Base-by-base conservation (phyloP, 2,797 vertebrate genomes). In the Trematomus bernacchii region DNA sequence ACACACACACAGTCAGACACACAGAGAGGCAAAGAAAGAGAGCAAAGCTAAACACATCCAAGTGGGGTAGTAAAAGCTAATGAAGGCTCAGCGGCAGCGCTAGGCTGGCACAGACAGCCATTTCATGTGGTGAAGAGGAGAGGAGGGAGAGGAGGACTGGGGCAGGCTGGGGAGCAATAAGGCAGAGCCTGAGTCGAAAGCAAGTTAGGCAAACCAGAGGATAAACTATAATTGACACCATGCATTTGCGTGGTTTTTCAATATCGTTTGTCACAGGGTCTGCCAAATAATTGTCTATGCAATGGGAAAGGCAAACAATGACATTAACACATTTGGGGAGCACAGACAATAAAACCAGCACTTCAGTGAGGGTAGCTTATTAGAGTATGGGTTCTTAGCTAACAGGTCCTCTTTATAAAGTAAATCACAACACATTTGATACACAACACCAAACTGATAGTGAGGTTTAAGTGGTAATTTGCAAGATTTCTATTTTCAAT, bases 11-110 rank as follows among this genome's bases (percentile, higher is more conserved):
- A 80, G 52, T 47, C 66, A 71, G 44, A 73, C 73, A 73, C 66
- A 87, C 72, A 88, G 70, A 84, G 85, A 85, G 68, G 66, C 80
- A 87, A 85, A 87, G 83, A 92, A 86, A 88, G 87, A 87, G 87
- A 90, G 89, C 76, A 91, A 89, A 85, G 85, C 94, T 91, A 93
- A 95, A 94, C 93, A 92, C 93, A 93, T 91, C 87, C 89, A 92
- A 94, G 93, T 84, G 92, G 91, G 85, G 89, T 91, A 92, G 91
- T 95, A 94, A 94, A 95, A 94, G 78, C 90, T 94, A 95, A 95
- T 94, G 94, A 94, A 94, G 92, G 92, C 92, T 91, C 89, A 87
- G 88, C 66, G 77, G 91, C 89, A 87, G 88, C 66, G 78, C 89
- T 85, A 92, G 92, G 87, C 93, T 94, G 93, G 93, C 94, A 94